Base-by-base conservation (phyloP, 2,797 vertebrate species). In the Babyrousa celebensis region DNA sequence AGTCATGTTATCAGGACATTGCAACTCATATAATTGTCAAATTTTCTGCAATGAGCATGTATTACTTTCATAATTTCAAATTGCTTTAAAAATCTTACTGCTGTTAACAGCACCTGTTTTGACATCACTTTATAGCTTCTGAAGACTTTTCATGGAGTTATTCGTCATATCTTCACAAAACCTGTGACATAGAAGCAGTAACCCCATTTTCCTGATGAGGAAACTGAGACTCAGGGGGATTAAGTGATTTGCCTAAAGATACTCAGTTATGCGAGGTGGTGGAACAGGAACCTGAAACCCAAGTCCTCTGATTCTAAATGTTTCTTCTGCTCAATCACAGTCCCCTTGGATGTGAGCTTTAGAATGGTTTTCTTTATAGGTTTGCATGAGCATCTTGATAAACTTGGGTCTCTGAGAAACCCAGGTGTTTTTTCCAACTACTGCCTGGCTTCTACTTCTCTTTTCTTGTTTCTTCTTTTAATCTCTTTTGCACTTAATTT, bases 41-140 rank as follows among this genome's bases (percentile, higher is more conserved):
- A 11, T 32, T 62, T 94, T 80, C 91, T 89, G 65, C 27, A 85
- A 85, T 29, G 23, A 72, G n/a, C 27, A 36, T 62, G 20, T 63
- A 71, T 75, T 89, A 82, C 77, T 79, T 95, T 96, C 82, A 92
- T 54, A 79, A 77, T 48, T 48, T 48, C 74, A 80, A 86, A 90
- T 93, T 70, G 68, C 12, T 23, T 15, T 83, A 89, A 94, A 94
- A 96, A 92, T 36, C 78, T 72, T 48, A 48, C 4, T 48, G 43
- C 43, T 48, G 43, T 7, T 7, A 48, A 48, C 43, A 10, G 43
- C 43, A 48, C 43, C 43, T 48, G 43, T 48, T 95, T 92, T 87
- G 67, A 93, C n/a, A 72, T 84, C 0, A 18, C 21, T 90, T 78
- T 74, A 67, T 60, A 74, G 48, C 70, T 83, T 83, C 71, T 62